Evolutionary conservation across 2,113 vertebrate genomes (phyloP).

Genomic region (Ceyx melanurus): DNA sequence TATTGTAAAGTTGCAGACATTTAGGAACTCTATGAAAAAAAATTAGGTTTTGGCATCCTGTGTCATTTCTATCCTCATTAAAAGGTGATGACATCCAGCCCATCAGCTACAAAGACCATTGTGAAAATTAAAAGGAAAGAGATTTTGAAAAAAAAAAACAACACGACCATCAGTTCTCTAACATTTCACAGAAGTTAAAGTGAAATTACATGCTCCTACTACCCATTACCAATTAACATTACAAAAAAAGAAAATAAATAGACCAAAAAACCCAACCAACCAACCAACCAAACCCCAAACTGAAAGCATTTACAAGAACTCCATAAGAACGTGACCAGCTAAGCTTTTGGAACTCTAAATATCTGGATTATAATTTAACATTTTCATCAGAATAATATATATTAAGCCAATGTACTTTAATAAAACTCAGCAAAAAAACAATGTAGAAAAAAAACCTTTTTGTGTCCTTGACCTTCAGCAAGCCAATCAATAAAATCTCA

Average conservation of each 20-base stretch:
- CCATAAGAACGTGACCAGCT: not conserved
- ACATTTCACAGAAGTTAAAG: not conserved
- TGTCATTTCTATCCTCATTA: not conserved
- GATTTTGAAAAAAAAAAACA: not conserved
- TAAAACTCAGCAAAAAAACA: not conserved
- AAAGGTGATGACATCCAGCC: not conserved
- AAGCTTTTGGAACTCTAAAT: not conserved
- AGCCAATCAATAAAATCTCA: constrained; percentile 12
- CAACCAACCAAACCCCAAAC: too few relatives aligned
- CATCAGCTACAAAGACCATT: not conserved
- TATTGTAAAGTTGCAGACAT: not conserved
- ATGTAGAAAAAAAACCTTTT: not conserved
- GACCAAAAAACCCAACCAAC: too few relatives aligned
- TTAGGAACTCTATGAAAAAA: not conserved
- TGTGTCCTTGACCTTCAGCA: not conserved
- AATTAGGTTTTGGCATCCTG: not conserved
- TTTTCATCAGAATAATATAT: not conserved
- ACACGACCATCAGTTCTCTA: constrained; percentile 13
- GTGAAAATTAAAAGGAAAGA: not conserved
- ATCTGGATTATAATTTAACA: not conserved
- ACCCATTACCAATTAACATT: not conserved
- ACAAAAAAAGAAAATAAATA: too few relatives aligned
- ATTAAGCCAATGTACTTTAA: not conserved
- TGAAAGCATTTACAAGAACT: not conserved
- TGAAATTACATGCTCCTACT: not conserved